Evolutionary conservation across 2,797 vertebrate genomes (phyloP), one percentile per base, ranked within the genome.

Genomic region (Steatocranus sp.): DNA sequence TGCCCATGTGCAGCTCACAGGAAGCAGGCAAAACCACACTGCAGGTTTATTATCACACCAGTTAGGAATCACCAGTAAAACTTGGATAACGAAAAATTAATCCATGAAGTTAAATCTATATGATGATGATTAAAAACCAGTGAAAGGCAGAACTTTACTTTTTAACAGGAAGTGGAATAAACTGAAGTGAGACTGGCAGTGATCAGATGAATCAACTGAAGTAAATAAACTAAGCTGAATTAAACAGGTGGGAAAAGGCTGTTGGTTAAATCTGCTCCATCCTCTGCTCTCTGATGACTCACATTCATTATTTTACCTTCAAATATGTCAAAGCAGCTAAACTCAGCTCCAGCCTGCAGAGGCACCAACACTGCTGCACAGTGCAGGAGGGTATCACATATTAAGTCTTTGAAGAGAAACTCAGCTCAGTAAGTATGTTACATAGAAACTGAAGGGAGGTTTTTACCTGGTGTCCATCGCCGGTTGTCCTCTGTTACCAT

Each of bases 401-500:
- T 54, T 15, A 54, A 54, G 25, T 54, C 25, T 54, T 15, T 56
- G 53, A 30, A 17, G 53, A 17, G 25, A 30, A 56, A 17, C 25
- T 30, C 53, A 56, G 53, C 25, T 58, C 17, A 32, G 27, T 18
- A 58, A 18, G 2, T 11, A 53, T 15, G 38, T 43, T 27, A 27
- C n/a, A 32, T 5, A 6, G 25, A 32, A 15, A 3, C 8, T n/a
- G 12, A 54, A 27, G n/a, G 20, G 2, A 51, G 11, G 2, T 36
- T 20, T 30, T 93, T 83, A 99, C 99, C 99, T 83, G 98, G 97
- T 82, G 97, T 99, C 99, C 99, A 99, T 54, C 98, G 94, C 78
- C 98, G 93, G 93, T 98, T 96, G 49, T 99, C 98, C 9, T 99
- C 98, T 12, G 98, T 99, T 85, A 99, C 97, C 99, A 99, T 99